Evolutionary conservation across 2,888 invertebrate genomes (phyloP), one percentile per base, ranked within the genome.

Genomic region (Epiblema foenella): DNA sequence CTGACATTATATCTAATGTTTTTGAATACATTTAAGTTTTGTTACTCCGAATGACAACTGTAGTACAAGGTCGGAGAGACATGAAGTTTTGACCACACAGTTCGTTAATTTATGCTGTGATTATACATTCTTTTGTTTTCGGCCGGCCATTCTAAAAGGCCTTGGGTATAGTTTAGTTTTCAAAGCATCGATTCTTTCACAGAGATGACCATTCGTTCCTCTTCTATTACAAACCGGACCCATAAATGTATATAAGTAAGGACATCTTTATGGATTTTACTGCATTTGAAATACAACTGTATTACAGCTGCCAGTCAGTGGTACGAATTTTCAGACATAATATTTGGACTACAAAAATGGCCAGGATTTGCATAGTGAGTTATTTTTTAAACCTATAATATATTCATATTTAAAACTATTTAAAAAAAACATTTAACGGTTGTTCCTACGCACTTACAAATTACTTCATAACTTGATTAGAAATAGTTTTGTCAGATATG

Each of bases 91-190:
- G 73, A 63, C 59, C 66, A 72, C 24, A 73, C 60, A 62, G 56
- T 42, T 49, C 64, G 29, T 66, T 29, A 72, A 75, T 75, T 76
- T 80, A 66, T 75, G 77, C 76, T 79, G 77, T 76, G 75, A 88
- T 90, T 88, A 89, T 86, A 83, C 77, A 91, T 91, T 93, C 91
- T 89, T 90, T 93, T 93, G 92, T 93, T 84, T 83, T 75, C 73
- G 51, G 77, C 79, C 78, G 76, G 82, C 81, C 82, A 86, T 89
- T 89, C 83, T 83, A 76, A 70, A 76, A 80, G 83, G 75, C 89
- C 90, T 91, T 90, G 89, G 79, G 80, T 82, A 79, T 79, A 83
- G 81, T 82, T 85, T 79, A 83, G 81, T 82, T 85, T 84, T 84
- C 80, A 85, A 79, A 82, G 78, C 80, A 78, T 81, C 78, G 79